Base-by-base conservation (phyloP, 2,797 vertebrate genomes). In the Cyclopterus lumpus region DNA sequence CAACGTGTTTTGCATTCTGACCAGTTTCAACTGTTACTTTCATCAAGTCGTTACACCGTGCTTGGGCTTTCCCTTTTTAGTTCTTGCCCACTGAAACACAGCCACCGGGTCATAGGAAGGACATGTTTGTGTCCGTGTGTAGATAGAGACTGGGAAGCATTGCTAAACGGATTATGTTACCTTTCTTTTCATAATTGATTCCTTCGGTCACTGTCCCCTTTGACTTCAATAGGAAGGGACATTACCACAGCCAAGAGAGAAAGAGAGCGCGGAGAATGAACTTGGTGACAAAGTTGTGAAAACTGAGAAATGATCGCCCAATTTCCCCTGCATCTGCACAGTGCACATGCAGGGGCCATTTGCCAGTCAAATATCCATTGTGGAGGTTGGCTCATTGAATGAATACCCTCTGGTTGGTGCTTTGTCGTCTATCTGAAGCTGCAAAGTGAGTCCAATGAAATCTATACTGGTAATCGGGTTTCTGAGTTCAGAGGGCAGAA, bases 101-200 rank as follows among this genome's bases (percentile, higher is more conserved):
- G 36, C 3, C 2, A 18, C 24, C 38, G 40, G 79, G 73, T 86
- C 82, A 84, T 10, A 66, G 58, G 42, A 75, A 75, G 77, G 66
- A 36, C 46, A n/a, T 48, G 34, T 74, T 8, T 67, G 14, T 64
- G 11, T 81, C 15, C 57, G 36, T 72, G 11, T 54, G 14, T 51
- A 9, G 20, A 36, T 24, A 22, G 26, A 59, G 32, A 67, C 18
- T 20, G 44, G 24, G 32, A 71, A 71, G 72, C 67, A 9, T 68
- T 20, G 0, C 75, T 80, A 49, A 80, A 78, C 5, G 48, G 77
- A 82, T 93, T 90, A 22, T 82, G 69, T 93, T 92, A 90, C 90
- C 51, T 54, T 71, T 87, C 73, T 86, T 88, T 91, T 91, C 84
- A 93, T 92, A 89, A 92, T 92, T 89, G 63, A 93, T 89, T 85